These are phyloP conservation scores for Labia minor DNA, from an alignment of 2,888 invertebrate species.

Conservation along the genomic window DNA sequence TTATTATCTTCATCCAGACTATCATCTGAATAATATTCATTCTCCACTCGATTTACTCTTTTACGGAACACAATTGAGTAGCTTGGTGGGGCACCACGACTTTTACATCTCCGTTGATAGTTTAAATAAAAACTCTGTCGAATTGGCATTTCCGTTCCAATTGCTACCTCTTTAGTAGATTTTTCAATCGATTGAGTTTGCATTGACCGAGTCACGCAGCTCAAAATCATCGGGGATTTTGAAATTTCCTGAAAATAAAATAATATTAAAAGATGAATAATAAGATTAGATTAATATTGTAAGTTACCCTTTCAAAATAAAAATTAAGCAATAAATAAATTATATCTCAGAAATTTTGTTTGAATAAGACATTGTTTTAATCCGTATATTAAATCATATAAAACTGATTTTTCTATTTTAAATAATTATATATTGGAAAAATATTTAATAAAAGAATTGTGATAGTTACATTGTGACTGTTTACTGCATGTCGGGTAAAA, in stretches of 20 bases:
- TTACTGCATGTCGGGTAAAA: too few relatives aligned
- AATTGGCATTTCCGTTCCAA: not conserved
- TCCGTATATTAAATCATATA: too few relatives aligned
- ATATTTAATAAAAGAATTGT: too few relatives aligned
- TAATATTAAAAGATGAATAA: too few relatives aligned
- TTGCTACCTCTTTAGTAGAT: not conserved
- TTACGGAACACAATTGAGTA: not conserved
- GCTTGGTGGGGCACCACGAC: not conserved
- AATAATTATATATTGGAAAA: too few relatives aligned
- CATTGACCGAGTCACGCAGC: not conserved
- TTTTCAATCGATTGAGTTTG: not conserved
- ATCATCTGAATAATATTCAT: not conserved
- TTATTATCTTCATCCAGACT: not conserved
- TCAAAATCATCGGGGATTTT: not conserved
- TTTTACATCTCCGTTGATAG: not conserved
- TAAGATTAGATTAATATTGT: too few relatives aligned
- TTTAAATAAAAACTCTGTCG: not conserved
- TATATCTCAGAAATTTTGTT: too few relatives aligned
- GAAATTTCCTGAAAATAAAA: not conserved
- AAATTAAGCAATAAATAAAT: too few relatives aligned
- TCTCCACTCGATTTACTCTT: not conserved
- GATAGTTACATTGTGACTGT: too few relatives aligned
- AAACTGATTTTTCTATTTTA: too few relatives aligned
- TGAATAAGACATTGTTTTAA: too few relatives aligned
- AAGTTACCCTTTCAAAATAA: too few relatives aligned